Evolutionary conservation across 2,113 vertebrate genomes (phyloP).

Genomic region (Megaleporinus macrocephalus): DNA sequence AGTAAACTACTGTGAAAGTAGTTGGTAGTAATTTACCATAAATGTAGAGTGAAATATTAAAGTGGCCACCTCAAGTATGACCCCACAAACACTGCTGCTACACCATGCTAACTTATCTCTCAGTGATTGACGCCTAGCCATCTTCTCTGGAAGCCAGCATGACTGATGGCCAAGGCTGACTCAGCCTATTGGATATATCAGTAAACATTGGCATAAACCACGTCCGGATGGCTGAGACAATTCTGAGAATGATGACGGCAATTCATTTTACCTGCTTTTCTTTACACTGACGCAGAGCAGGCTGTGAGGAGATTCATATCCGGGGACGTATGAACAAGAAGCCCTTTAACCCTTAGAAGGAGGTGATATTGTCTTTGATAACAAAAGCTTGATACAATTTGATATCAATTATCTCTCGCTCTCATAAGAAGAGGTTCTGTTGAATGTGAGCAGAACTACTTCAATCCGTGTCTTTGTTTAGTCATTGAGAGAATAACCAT

Average conservation of each 20-base stretch:
- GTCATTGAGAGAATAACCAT: too few species aligned
- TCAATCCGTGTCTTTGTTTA: too few species aligned
- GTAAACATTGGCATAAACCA: background rate
- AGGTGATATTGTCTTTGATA: background rate
- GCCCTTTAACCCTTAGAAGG: background rate
- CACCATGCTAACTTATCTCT: background rate
- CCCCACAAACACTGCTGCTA: background rate
- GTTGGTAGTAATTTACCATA: too few species aligned
- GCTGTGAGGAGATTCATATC: slow-evolving; percentile 11
- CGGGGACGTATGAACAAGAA: background rate
- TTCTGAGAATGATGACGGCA: background rate
- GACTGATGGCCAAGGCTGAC: background rate
- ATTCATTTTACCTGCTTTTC: background rate
- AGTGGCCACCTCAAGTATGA: background rate
- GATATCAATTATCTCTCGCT: background rate
- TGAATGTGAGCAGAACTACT: too few species aligned
- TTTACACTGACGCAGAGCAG: slow-evolving; percentile 8
- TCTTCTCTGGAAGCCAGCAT: background rate
- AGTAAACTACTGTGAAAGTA: too few species aligned
- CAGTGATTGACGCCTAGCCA: background rate
- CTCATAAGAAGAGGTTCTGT: too few species aligned
- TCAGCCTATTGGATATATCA: background rate
- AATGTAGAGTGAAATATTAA: too few species aligned
- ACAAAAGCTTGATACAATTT: background rate
- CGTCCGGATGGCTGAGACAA: background rate